Conservation (phyloP, 2,888 invertebrate genomes). For the Agrenia bidenticulata region DNA sequence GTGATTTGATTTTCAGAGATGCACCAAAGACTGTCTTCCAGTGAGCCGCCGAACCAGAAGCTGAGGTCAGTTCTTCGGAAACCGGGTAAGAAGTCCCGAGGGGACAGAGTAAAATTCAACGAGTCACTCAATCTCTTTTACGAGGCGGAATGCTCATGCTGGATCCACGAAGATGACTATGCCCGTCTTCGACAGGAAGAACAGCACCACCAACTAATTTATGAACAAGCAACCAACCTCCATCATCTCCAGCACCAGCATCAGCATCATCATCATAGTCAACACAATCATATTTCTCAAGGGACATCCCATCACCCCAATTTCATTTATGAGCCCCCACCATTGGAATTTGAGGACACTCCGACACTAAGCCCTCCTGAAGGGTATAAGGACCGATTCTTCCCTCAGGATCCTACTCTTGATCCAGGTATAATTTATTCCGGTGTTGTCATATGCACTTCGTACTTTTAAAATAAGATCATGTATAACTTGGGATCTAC, state of each 20-base stretch:
- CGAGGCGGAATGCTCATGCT: constrained; percentile 87
- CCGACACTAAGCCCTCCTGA: constrained; percentile 87
- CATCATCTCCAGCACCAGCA: constrained; percentile 53
- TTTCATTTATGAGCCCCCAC: constrained; percentile 63
- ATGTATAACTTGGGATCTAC: too few species aligned
- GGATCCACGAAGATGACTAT: constrained; percentile 83
- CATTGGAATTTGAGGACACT: constrained; percentile 69
- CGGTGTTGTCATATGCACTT: too few species aligned
- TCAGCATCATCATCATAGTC: constrained; percentile 48
- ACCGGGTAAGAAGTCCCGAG: constrained; percentile 69
- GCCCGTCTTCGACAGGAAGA: constrained; percentile 67
- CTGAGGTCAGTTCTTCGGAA: constrained; percentile 70
- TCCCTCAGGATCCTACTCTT: constrained; percentile 37
- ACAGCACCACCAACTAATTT: constrained; percentile 59
- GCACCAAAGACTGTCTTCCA: constrained; percentile 50
- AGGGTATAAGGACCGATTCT: constrained; percentile 75
- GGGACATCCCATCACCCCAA: constrained; percentile 16
- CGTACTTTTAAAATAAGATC: too few species aligned
- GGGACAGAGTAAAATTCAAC: constrained; percentile 78
- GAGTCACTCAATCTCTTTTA: constrained; percentile 88
- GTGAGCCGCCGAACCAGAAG: constrained; percentile 35
- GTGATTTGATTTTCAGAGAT: constrained; percentile 33
- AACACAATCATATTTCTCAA: constrained; percentile 43
- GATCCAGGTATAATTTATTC: constrained; percentile 54
- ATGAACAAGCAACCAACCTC: constrained; percentile 36